Percentiles rank a stretch among this genome's conserved stretches.
Conservation (phyloP, 2,888 invertebrate species). For the Oligia fasciuncula region DNA sequence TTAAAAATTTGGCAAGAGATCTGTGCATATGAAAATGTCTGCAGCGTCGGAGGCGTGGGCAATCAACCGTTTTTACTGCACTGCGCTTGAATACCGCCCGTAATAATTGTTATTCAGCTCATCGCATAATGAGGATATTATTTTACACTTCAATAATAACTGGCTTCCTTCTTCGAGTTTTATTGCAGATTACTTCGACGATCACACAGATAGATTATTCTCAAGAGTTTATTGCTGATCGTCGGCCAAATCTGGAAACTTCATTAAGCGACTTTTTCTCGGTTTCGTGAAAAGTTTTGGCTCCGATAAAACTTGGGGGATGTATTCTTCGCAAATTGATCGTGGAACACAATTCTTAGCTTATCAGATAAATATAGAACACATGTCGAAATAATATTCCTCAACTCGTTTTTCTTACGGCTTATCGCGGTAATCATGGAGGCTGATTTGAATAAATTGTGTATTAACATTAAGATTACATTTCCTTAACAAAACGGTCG, state of each 20-base stretch:
- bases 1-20: slow-evolving; percentile 80
- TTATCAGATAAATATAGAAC: slow-evolving; percentile 57
- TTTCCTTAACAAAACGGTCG: slow-evolving; percentile 58
- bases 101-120: slow-evolving; percentile 72
- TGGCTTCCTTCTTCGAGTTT: slow-evolving; percentile 62
- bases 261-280: slow-evolving; percentile 60
- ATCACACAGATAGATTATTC: slow-evolving; percentile 53
- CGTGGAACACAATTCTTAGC: slow-evolving; percentile 49
- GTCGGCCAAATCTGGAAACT: slow-evolving; percentile 59
- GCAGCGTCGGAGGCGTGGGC: slow-evolving; percentile 67
- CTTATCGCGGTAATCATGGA: slow-evolving; percentile 51
- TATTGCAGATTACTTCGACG: slow-evolving; percentile 57
- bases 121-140: slow-evolving; percentile 72
- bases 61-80: slow-evolving; percentile 77
- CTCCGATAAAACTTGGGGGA: slow-evolving; percentile 47
- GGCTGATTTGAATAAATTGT: slow-evolving; percentile 58
- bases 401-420: slow-evolving; percentile 49
- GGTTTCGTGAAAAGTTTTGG: slow-evolving; percentile 51
- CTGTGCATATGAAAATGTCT: slow-evolving; percentile 71
- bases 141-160: slow-evolving; percentile 71
- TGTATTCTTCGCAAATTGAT: slow-evolving; percentile 57
- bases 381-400: slow-evolving; percentile 48
- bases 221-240: slow-evolving; percentile 54
- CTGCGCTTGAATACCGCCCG: slow-evolving; percentile 69
- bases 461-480: slow-evolving; percentile 63